These are phyloP conservation scores for Tetranychus urticae DNA, from an alignment of 1,140 invertebrate species.

Conservation along the genomic window DNA sequence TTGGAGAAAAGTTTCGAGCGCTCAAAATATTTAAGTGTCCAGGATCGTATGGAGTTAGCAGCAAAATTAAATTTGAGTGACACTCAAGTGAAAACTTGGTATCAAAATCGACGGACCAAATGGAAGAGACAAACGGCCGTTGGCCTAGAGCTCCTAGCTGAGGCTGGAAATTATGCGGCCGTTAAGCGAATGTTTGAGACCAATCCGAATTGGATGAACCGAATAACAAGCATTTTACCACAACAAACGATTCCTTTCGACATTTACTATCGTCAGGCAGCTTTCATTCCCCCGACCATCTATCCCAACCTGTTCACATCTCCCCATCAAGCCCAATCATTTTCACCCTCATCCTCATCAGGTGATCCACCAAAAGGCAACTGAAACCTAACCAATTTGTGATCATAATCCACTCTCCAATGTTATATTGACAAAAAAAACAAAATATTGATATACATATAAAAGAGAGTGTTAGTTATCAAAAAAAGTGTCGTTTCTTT, in stretches of 20 bases:
- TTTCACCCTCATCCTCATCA: too few species aligned
- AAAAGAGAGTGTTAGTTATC: too few species aligned
- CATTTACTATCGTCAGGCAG: too few species aligned
- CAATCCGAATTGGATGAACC: background rate
- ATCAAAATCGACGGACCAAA: constrained; percentile 92
- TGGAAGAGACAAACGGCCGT: constrained; percentile 98
- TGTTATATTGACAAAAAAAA: too few species aligned
- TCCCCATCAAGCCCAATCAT: too few species aligned
- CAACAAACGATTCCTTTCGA: background rate
- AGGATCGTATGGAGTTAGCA: constrained; percentile 92
- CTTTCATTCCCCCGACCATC: too few species aligned
- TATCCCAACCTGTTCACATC: too few species aligned
- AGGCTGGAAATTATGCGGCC: constrained; percentile 87
- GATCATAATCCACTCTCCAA: too few species aligned
- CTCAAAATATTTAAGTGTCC: constrained; percentile 94
- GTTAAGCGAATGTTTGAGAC: constrained; percentile 33
- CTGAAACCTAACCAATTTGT: too few species aligned
- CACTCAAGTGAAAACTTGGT: constrained; percentile 99
- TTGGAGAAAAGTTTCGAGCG: constrained; percentile 91
- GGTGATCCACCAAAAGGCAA: too few species aligned
- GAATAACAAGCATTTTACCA: background rate
- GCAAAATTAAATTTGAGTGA: constrained; percentile 84
- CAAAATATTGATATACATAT: too few species aligned
- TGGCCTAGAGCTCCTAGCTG: constrained; percentile 76
- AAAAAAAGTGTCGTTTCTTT: too few species aligned